phyloP scores from a whole-genome alignment of 2,113 vertebrate species.

The Callionymus lyra region DNA sequence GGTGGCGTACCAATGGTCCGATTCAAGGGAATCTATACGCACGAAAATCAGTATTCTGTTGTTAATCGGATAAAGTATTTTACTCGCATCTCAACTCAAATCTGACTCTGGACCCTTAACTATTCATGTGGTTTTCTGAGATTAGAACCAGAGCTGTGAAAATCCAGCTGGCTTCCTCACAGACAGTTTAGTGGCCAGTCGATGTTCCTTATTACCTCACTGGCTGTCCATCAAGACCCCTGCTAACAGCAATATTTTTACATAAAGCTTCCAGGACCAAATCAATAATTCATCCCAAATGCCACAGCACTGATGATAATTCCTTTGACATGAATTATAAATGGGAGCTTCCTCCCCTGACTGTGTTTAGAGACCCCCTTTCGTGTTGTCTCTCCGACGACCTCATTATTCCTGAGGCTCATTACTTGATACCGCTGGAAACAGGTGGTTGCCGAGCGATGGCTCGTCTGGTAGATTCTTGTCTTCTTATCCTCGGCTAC shows the following conservation, averaged over 20 bases:
- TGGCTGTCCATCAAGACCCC: slow-evolving; percentile 43
- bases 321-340: slow-evolving; percentile 69
- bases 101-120: neutral
- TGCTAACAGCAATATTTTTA: slow-evolving; percentile 49
- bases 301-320: slow-evolving; percentile 68
- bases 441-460: slow-evolving; percentile 61
- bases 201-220: slow-evolving; percentile 25
- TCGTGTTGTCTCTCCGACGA: slow-evolving; percentile 20
- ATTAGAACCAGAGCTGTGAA: slow-evolving; percentile 4
- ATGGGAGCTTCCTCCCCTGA: slow-evolving; percentile 50
- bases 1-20: slow-evolving; percentile 27
- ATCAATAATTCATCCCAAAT: slow-evolving; percentile 74
- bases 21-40: no score
- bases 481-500: no score
- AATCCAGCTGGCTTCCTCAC: slow-evolving; percentile 5
- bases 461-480: slow-evolving; percentile 22
- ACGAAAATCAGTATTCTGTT: neutral
- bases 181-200: slow-evolving; percentile 16
- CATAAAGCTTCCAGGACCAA: slow-evolving; percentile 55
- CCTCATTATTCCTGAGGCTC: slow-evolving; percentile 55
- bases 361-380: slow-evolving; percentile 46
- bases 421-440: slow-evolving; percentile 32
- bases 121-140: slow-evolving; percentile 2
- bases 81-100: no score
- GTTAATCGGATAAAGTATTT: neutral